These are phyloP conservation scores for Ammodramus savannarum DNA, from an alignment of 2,113 vertebrate species.

Conservation along the genomic window DNA sequence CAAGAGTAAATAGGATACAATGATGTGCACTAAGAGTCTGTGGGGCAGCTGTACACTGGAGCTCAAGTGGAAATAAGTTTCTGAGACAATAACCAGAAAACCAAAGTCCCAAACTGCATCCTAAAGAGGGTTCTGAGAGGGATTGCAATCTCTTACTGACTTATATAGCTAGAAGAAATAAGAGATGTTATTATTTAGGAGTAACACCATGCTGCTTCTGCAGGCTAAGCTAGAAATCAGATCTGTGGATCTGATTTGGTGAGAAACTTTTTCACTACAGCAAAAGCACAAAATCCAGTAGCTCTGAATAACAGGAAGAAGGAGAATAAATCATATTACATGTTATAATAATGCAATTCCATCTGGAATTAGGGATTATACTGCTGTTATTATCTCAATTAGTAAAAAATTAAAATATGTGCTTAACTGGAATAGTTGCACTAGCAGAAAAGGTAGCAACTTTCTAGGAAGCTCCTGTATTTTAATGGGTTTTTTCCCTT, in stretches of 20 bases:
- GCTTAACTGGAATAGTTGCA: neutral
- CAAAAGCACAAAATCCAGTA: neutral
- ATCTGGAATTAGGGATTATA: neutral
- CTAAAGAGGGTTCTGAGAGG: neutral
- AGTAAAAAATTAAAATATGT: neutral
- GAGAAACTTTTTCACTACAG: neutral
- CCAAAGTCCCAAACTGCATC: accelerated
- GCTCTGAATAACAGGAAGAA: neutral
- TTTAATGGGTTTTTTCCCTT: accelerated
- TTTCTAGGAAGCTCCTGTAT: neutral
- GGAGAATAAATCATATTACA: neutral
- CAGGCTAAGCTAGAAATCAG: neutral
- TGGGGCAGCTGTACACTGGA: neutral
- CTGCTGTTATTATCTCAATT: neutral
- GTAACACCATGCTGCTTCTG: neutral
- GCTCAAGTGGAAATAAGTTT: neutral
- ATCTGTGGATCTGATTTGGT: neutral
- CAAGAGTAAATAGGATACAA: neutral
- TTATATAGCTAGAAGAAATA: neutral
- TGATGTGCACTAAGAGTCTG: neutral
- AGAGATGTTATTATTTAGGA: neutral
- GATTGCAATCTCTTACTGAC: neutral
- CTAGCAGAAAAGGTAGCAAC: neutral
- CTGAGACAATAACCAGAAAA: neutral
- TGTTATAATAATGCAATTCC: neutral